Evolutionary conservation across 1,140 invertebrate species (phyloP).

Genomic region (Lethocerus indicus): DNA sequence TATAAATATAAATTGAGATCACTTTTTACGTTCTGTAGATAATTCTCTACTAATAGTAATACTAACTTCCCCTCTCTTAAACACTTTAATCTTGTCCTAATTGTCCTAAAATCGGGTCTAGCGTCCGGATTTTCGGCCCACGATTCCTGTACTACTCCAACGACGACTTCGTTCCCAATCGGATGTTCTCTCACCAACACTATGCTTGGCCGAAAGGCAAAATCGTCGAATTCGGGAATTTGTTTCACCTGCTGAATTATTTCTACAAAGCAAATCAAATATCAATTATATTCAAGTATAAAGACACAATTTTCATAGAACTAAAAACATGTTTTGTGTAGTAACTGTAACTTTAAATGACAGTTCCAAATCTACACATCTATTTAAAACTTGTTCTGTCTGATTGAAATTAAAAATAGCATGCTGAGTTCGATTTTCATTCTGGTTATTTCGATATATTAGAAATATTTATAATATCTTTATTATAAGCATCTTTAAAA

Average conservation of each 20-base stretch:
- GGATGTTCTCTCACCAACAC: slow-evolving; percentile 42
- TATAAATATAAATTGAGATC: not conserved
- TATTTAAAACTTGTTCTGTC: too few species aligned
- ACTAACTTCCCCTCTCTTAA: slow-evolving; percentile 70
- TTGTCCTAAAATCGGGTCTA: slow-evolving; percentile 63
- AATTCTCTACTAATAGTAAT: not conserved
- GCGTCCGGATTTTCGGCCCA: slow-evolving; percentile 68
- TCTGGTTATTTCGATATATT: too few species aligned
- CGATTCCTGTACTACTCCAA: slow-evolving; percentile 64
- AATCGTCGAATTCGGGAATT: slow-evolving; percentile 38
- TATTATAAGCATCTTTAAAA: too few species aligned
- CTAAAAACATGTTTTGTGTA: too few species aligned
- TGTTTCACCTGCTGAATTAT: slow-evolving; percentile 64
- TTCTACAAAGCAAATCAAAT: slow-evolving; percentile 31
- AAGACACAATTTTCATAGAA: not conserved
- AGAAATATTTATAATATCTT: too few species aligned
- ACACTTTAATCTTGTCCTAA: slow-evolving; percentile 62
- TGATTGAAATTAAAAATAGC: too few species aligned
- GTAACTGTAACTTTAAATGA: too few species aligned
- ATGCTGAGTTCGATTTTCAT: too few species aligned
- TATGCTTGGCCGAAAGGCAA: slow-evolving; percentile 60
- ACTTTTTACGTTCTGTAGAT: not conserved
- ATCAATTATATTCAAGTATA: not conserved
- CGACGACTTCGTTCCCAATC: slow-evolving; percentile 46
- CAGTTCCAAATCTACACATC: too few species aligned